phyloP scores from a whole-genome alignment of 2,888 invertebrate species.

The Catocala nupta region DNA sequence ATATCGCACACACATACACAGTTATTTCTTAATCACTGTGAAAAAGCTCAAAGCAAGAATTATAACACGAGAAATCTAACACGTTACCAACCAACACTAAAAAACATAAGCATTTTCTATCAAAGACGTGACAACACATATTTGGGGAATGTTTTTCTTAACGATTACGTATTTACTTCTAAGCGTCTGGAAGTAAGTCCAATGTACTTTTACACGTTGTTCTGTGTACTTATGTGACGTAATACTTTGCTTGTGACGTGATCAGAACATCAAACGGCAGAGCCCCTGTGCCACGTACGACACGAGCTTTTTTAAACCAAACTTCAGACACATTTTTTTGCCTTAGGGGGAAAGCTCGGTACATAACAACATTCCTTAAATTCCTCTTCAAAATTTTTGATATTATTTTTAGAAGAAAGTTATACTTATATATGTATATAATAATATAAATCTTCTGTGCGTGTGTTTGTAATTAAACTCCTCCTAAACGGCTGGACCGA shows the following conservation, averaged over 20 bases:
- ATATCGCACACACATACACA: too few species aligned
- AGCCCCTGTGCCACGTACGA: constrained; percentile 9
- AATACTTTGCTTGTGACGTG: constrained; percentile 13
- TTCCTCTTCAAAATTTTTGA: too few species aligned
- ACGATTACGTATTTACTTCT: not conserved
- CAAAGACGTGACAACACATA: constrained; percentile 1
- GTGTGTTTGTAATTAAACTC: too few species aligned
- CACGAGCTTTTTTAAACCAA: constrained; percentile 10
- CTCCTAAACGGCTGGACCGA: too few species aligned
- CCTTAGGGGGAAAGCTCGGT: too few species aligned
- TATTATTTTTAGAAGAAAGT: too few species aligned
- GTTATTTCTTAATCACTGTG: too few species aligned
- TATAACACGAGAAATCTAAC: too few species aligned
- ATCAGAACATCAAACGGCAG: constrained; percentile 22
- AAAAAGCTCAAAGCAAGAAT: too few species aligned
- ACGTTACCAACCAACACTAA: not conserved
- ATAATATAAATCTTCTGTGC: too few species aligned
- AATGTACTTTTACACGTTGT: constrained; percentile 1
- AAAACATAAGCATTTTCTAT: not conserved
- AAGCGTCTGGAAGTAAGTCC: not conserved
- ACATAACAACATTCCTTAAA: too few species aligned
- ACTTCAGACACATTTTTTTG: constrained; percentile 2
- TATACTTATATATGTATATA: too few species aligned
- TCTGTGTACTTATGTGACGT: constrained; percentile 6
- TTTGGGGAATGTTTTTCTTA: constrained; percentile 6